phyloP scores from a whole-genome alignment of 92 coral and sea anemone genomes.

The Plumapathes pennacea region DNA sequence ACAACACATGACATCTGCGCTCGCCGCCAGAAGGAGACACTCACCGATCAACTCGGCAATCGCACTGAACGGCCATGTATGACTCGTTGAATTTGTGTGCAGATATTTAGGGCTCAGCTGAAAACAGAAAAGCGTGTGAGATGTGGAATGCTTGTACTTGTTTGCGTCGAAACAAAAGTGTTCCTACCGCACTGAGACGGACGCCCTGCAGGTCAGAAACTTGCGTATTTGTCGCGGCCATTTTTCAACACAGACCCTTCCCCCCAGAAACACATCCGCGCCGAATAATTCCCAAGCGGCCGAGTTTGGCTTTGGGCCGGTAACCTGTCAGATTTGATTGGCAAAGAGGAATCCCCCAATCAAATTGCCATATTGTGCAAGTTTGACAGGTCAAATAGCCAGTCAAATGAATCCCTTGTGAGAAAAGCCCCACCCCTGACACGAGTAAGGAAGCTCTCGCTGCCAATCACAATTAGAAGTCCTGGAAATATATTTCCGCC shows the following conservation, averaged over 20 bases:
- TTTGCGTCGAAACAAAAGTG: neutral
- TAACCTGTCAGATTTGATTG: too few relatives aligned
- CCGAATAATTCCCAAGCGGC: constrained; percentile 12
- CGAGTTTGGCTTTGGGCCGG: too few relatives aligned
- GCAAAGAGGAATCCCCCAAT: too few relatives aligned
- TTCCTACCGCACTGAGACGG: constrained; percentile 87
- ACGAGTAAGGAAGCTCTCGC: too few relatives aligned
- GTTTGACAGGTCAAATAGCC: too few relatives aligned
- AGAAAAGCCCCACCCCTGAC: too few relatives aligned
- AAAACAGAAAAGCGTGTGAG: constrained; percentile 9
- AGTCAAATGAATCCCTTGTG: too few relatives aligned
- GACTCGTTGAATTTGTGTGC: constrained; percentile 99
- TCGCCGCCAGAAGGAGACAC: constrained; percentile 6
- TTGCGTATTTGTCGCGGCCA: constrained; percentile 13
- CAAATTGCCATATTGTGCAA: too few relatives aligned
- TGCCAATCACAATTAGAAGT: too few relatives aligned
- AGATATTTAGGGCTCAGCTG: constrained; percentile 98
- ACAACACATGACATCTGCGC: neutral
- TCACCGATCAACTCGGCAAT: constrained; percentile 95
- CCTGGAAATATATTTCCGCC: too few relatives aligned
- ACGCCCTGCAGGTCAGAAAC: constrained; percentile 50
- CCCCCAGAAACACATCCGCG: neutral
- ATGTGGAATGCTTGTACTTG: neutral
- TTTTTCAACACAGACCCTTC: constrained; percentile 1
- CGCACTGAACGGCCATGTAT: constrained; percentile 99